A percentile compares a stretch with the other conserved stretches of the same genome.
phyloP scores from a whole-genome alignment of 35 echinoderm and acorn worm species.

The Apostichopus japonicus region DNA sequence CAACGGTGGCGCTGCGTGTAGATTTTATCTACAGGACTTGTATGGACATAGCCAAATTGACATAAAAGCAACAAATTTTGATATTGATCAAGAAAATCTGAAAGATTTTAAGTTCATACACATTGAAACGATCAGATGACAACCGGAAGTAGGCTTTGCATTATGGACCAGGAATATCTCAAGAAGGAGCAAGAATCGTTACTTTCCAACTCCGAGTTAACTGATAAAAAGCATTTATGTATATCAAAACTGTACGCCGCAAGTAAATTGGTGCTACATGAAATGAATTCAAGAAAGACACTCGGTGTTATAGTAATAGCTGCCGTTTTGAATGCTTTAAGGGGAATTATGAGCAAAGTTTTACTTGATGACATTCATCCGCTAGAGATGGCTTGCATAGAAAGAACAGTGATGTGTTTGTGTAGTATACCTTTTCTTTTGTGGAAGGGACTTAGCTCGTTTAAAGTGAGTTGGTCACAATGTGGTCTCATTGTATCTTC shows the following conservation, averaged over 20 bases:
- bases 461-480: not conserved
- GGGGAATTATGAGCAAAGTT: not conserved
- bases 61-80: no score
- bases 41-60: no score
- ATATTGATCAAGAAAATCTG: no score
- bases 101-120: no score
- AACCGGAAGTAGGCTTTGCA: not conserved
- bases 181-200: not conserved
- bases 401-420: not conserved
- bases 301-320: not conserved
- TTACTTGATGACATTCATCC: constrained; percentile 3
- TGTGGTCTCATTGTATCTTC: not conserved
- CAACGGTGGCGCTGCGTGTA: no score
- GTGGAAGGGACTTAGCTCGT: not conserved
- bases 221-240: not conserved
- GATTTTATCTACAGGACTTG: no score
- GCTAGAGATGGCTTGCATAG: not conserved
- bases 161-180: not conserved
- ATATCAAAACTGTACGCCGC: not conserved
- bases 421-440: constrained; percentile 1
- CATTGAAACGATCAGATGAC: no score
- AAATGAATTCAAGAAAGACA: not conserved
- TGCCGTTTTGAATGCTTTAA: not conserved
- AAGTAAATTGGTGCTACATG: not conserved
- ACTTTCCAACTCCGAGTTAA: not conserved